phyloP scores from a whole-genome alignment of 2,797 vertebrate genomes.

The Cetoscarus ocellatus region DNA sequence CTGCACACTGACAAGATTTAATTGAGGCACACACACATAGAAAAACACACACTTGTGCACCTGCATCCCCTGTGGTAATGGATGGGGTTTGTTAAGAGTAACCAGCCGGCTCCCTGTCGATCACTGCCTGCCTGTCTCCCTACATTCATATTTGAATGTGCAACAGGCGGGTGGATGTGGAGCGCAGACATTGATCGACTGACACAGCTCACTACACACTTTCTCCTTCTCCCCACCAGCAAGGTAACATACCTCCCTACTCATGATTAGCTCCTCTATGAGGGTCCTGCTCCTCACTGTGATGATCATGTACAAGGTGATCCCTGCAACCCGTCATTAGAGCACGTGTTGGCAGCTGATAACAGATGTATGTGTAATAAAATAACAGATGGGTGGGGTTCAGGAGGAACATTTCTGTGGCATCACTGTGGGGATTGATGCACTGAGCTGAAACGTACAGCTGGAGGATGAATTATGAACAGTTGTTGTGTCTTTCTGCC shows the following conservation, averaged over 20 bases:
- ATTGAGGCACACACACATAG: conserved; percentile 43
- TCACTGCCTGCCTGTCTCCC: conserved; percentile 31
- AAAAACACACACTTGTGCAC: neutral
- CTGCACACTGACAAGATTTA: conserved; percentile 46
- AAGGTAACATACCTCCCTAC: conserved; percentile 6
- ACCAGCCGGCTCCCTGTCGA: conserved; percentile 27
- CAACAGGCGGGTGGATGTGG: conserved; percentile 50
- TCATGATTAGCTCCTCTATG: conserved; percentile 34
- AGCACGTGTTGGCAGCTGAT: conserved; percentile 20
- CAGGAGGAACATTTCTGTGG: neutral
- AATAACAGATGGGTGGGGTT: neutral
- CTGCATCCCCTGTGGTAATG: conserved; percentile 19
- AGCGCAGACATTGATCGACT: conserved; percentile 55
- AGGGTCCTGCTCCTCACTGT: neutral
- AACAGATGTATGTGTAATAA: conserved; percentile 38
- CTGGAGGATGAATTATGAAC: neutral
- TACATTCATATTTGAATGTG: conserved; percentile 55
- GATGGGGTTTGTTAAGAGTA: conserved; percentile 47
- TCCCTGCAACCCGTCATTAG: conserved; percentile 12
- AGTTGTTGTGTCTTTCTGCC: neutral
- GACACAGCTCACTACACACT: conserved; percentile 34
- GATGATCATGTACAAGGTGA: conserved; percentile 24
- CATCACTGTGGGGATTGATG: neutral
- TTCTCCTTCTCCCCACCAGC: conserved; percentile 5
- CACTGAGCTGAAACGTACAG: neutral